Percentiles rank a stretch among this genome's conserved stretches.
Conservation (phyloP, 2,888 invertebrate genomes). For the Apodemia zela region DNA sequence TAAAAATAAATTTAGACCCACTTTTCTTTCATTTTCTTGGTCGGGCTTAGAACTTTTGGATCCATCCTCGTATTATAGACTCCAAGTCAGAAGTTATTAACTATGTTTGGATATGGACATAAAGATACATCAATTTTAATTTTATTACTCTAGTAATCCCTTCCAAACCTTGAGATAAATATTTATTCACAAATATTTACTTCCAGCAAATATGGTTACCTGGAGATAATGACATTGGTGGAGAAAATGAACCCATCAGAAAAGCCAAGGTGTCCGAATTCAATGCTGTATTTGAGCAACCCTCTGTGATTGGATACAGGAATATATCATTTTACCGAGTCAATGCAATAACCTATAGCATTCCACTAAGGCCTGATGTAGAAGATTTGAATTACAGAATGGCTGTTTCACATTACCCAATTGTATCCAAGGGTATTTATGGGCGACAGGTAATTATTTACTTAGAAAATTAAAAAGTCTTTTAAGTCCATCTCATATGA, state of each 20-base stretch:
- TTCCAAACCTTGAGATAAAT: neutral
- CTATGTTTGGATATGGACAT: too few species aligned
- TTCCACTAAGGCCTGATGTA: constrained; percentile 73
- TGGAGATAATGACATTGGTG: constrained; percentile 99
- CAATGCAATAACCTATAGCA: constrained; percentile 84
- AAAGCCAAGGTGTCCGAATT: constrained; percentile 86
- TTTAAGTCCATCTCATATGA: too few species aligned
- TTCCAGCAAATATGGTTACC: constrained; percentile 91
- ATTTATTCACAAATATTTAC: neutral
- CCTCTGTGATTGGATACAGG: constrained; percentile 80
- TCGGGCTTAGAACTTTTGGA: too few species aligned
- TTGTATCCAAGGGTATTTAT: constrained; percentile 55
- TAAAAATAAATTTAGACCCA: too few species aligned
- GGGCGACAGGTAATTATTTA: constrained; percentile 54
- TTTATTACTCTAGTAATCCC: too few species aligned
- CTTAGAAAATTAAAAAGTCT: too few species aligned
- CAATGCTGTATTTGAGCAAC: constrained; percentile 86
- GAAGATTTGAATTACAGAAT: constrained; percentile 79
- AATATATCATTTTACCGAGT: constrained; percentile 87
- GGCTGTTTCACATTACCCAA: constrained; percentile 87
- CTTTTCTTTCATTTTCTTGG: too few species aligned
- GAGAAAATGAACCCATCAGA: constrained; percentile 89
- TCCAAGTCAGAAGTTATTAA: too few species aligned
- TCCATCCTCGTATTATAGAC: too few species aligned
- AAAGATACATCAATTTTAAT: too few species aligned